Percentiles rank a stretch among this genome's conserved stretches.
phyloP scores from a whole-genome alignment of 2,797 vertebrate species.

The Rousettus madagascariensis region DNA sequence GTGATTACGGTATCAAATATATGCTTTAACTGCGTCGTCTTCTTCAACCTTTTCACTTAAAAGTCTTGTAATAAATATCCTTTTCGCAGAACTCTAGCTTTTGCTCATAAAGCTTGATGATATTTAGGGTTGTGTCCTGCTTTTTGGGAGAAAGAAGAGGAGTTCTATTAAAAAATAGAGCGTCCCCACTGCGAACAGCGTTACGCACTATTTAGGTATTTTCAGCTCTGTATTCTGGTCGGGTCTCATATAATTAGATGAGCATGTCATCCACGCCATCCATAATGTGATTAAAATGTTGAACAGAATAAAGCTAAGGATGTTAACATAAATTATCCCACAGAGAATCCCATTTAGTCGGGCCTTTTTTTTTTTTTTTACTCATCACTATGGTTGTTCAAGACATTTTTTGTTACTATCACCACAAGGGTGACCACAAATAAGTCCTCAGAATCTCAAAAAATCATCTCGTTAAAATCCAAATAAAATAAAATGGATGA shows the following conservation, averaged over 20 bases:
- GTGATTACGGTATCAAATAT: neutral
- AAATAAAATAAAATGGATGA: neutral
- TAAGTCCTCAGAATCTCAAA: neutral
- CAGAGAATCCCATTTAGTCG: neutral
- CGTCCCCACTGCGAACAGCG: neutral
- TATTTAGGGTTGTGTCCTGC: accelerated
- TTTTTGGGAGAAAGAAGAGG: neutral
- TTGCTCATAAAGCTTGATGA: neutral
- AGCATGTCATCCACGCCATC: accelerated
- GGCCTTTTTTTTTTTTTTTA: neutral
- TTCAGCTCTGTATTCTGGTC: neutral
- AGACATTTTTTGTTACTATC: neutral
- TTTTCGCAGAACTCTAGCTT: neutral
- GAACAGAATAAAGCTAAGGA: neutral
- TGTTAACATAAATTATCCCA: neutral
- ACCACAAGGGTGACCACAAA: neutral
- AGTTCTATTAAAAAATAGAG: neutral
- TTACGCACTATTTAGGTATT: neutral
- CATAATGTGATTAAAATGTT: neutral
- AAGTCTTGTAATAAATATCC: neutral
- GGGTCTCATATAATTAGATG: neutral
- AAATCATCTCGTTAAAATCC: neutral
- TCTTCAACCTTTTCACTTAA: neutral
- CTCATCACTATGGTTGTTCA: neutral
- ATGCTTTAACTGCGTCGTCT: no score